Percentiles rank a stretch among this genome's conserved stretches.
Conservation (phyloP, 2,797 vertebrate genomes). For the Triplophysa yarkandensis region DNA sequence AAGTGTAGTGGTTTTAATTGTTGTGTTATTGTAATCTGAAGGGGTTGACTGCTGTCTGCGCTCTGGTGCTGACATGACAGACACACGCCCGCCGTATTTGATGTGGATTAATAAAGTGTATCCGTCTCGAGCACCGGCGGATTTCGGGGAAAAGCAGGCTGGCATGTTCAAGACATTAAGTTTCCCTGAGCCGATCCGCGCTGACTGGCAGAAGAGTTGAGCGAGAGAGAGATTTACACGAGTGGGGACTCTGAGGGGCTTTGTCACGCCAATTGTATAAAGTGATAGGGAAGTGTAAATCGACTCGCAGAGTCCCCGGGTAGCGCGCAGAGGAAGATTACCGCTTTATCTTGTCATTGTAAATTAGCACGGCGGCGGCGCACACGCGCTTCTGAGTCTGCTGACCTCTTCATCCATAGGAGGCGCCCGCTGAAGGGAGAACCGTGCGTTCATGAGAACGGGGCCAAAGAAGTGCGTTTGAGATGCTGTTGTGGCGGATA, state of each 20-base stretch:
- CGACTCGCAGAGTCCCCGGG: conserved; percentile 78
- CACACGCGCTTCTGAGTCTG: conserved; percentile 77
- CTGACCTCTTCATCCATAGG: conserved; percentile 91
- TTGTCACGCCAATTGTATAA: conserved; percentile 84
- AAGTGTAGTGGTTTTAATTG: conserved; percentile 39
- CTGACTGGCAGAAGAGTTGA: conserved; percentile 72
- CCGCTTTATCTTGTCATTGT: conserved; percentile 97
- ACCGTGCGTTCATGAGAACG: conserved; percentile 78
- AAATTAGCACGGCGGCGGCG: conserved; percentile 86
- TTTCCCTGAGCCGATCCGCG: conserved; percentile 65
- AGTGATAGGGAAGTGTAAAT: conserved; percentile 82
- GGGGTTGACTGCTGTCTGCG: conserved; percentile 22
- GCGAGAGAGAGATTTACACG: conserved; percentile 79
- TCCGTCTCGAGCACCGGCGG: conserved; percentile 70
- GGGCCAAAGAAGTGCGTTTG: conserved; percentile 85
- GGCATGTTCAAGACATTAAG: conserved; percentile 67
- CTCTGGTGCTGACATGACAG: conserved; percentile 37
- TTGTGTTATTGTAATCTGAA: conserved; percentile 35
- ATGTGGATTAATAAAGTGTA: conserved; percentile 84
- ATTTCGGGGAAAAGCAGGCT: conserved; percentile 54
- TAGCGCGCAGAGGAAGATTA: conserved; percentile 82
- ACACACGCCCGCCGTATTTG: conserved; percentile 69
- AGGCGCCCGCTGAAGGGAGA: conserved; percentile 58
- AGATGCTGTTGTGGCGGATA: conserved; percentile 60
- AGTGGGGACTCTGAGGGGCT: conserved; percentile 76